Conservation (phyloP, 2,797 vertebrate species). For the Tokudaia muenninki region DNA sequence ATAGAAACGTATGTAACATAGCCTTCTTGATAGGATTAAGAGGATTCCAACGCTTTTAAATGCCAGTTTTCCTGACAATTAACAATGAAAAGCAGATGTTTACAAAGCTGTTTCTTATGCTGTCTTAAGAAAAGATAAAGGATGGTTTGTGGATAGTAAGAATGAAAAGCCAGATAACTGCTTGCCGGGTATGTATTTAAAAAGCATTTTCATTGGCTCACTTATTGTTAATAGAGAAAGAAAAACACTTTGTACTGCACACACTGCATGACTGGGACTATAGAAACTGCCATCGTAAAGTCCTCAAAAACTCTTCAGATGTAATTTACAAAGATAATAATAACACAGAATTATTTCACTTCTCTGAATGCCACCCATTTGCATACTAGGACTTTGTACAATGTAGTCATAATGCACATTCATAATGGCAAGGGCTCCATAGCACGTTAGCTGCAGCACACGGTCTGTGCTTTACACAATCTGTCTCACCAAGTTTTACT, state of each 20-base stretch:
- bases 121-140: conserved; percentile 89
- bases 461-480: conserved; percentile 87
- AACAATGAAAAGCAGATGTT: conserved; percentile 92
- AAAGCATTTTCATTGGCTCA: conserved; percentile 91
- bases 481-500: conserved; percentile 85
- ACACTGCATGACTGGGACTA: conserved; percentile 87
- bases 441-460: conserved; percentile 86
- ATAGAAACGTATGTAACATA: conserved; percentile 82
- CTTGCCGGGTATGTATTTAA: conserved; percentile 90
- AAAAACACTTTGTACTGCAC: conserved; percentile 89
- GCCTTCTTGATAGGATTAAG: conserved; percentile 88
- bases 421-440: conserved; percentile 90
- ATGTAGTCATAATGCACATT: conserved; percentile 91
- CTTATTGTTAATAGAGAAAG: conserved; percentile 92
- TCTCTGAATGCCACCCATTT: conserved; percentile 91
- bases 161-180: conserved; percentile 90
- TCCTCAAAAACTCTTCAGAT: conserved; percentile 91
- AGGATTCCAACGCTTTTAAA: conserved; percentile 87
- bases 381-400: conserved; percentile 91
- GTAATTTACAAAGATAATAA: conserved; percentile 92
- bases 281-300: conserved; percentile 90
- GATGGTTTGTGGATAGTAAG: conserved; percentile 89
- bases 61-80: conserved; percentile 89
- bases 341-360: conserved; percentile 91
- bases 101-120: conserved; percentile 89